These are phyloP conservation scores for Chionomys nivalis DNA, from an alignment of 2,113 vertebrate species.

Conservation along the genomic window DNA sequence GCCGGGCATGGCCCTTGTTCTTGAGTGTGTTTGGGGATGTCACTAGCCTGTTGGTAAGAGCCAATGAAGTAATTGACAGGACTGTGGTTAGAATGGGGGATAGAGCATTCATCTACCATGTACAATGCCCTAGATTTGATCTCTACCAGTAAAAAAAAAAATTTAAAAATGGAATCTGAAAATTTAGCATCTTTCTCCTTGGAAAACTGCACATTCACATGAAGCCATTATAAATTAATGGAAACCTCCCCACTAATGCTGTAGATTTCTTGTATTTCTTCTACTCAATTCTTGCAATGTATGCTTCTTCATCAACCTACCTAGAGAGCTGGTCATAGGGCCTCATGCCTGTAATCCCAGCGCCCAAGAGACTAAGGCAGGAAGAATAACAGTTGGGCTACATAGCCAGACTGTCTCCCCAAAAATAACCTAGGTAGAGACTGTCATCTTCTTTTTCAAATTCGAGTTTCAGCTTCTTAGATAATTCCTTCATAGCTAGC, in stretches of 20 bases:
- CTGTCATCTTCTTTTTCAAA: neutral
- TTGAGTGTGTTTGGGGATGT: neutral
- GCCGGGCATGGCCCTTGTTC: accelerated
- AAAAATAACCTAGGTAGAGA: neutral
- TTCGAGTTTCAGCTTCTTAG: neutral
- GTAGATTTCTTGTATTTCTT: neutral
- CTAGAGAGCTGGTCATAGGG: neutral
- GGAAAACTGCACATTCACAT: neutral
- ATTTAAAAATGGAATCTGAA: neutral
- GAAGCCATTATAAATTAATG: constrained; percentile 10
- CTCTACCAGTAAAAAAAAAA: neutral
- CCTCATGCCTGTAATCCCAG: neutral
- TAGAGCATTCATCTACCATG: neutral
- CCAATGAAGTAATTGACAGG: neutral
- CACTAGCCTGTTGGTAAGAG: neutral
- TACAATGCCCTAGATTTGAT: neutral
- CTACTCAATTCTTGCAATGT: neutral
- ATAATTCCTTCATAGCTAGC: neutral
- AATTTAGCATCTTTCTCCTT: neutral
- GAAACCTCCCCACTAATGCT: neutral
- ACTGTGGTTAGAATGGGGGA: neutral
- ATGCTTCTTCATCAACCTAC: neutral
- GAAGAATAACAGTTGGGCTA: neutral
- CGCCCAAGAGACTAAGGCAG: neutral
- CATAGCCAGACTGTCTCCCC: neutral